These are phyloP conservation scores for Scaptomyza hsui DNA, from an alignment of 1,140 invertebrate species.

Conservation along the genomic window DNA sequence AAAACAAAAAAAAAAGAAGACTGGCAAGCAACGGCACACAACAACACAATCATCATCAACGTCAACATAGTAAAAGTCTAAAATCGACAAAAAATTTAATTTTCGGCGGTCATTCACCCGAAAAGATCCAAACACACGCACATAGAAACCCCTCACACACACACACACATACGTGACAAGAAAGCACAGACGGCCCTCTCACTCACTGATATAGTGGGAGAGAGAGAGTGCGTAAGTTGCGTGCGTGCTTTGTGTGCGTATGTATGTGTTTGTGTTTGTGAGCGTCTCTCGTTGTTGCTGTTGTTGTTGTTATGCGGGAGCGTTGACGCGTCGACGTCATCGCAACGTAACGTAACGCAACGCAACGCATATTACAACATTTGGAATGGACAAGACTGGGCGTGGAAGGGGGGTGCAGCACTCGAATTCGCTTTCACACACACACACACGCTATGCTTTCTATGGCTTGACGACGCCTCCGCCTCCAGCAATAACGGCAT, in stretches of 20 bases:
- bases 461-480: constrained; percentile 39
- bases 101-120: constrained; percentile 84
- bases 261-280: constrained; percentile 8
- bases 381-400: constrained; percentile 9
- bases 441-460: constrained; percentile 41
- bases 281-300: constrained; percentile 15
- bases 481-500: constrained; percentile 10
- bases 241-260: constrained; percentile 14
- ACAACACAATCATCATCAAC: constrained; percentile 63
- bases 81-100: constrained; percentile 83
- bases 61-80: constrained; percentile 84
- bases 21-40: constrained; percentile 26
- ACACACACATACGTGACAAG: constrained; percentile 1
- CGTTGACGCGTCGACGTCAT: constrained; percentile 54
- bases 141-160: constrained; percentile 2
- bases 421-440: constrained; percentile 54
- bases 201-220: too few species aligned
- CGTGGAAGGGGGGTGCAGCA: constrained; percentile 7
- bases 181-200: not conserved
- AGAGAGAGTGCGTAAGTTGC: constrained; percentile 35
- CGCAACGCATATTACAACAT: constrained; percentile 52
- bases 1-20: too few species aligned
- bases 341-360: too few species aligned
- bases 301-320: constrained; percentile 39
- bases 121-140: constrained; percentile 44